Conservation (phyloP, 2,113 vertebrate species). For the human region GRCh38 chrX:112620501-112621000, state of each 20-base stretch:
- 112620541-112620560: not conserved
- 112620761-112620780: not conserved
- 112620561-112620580: not conserved
- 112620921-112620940: constrained; percentile 19
- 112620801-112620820: not conserved
- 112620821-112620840: not conserved
- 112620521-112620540: not conserved
- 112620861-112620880: not conserved
- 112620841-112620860: not conserved
- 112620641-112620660: not conserved
- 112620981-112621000: not conserved
- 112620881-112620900: not conserved
- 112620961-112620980: not conserved
- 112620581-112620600: not conserved
- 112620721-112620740: not conserved
- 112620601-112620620: not conserved
- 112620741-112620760: not conserved
- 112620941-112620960: not conserved
- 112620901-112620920: not conserved
- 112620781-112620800: not conserved
- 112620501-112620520: not conserved
- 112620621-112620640: not conserved
- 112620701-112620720: not conserved
- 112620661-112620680: not conserved
- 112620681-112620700: not conserved